Base-by-base conservation (phyloP, 2,888 invertebrate genomes). In the Eupeodes luniger region DNA sequence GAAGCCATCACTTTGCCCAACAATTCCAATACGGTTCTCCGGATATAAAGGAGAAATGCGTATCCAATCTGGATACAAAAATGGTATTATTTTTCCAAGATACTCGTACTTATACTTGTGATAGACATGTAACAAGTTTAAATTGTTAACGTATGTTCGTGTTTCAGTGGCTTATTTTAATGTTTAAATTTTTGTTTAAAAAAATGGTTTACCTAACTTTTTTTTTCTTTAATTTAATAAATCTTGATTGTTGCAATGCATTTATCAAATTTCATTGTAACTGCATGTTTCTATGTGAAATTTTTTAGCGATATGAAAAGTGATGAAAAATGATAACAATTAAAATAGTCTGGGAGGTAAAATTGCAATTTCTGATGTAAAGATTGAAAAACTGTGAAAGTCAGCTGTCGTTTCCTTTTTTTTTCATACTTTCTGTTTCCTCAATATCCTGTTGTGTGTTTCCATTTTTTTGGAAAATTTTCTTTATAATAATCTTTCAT, bases 101-200 rank as follows among this genome's bases (percentile, higher is more conserved):
- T 59, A 14, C 40, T 9, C 27, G 27, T 27, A 27, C 27, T 27
- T 27, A 19, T 40, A 5, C 11, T 47, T 19, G 34, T 72, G 72
- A 72, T 72, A 47, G 72, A 72, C 72, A 72, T 59, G 59, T 59
- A 44, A 72, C 72, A 72, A 47, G 72, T 40, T 72, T 59, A 72
- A 72, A 72, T 59, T 59, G 59, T 59, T 72, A 72, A 72, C 59
- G 27, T 47, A 47, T 72, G 47, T 49, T 34, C 57, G 34, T 27
- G 27, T 59, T 72, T 57, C 57, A 72, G 55, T 72, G 27, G 44
- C 27, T 72, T 57, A 44, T 57, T 57, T 72, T 19, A 44, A 67
- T 27, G 40, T 69, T 69, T 19, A 55, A 27, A 51, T 34, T 27
- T 27, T 27, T 27, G 10, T 12, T 64, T 11, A 19, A 47, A 69